phyloP scores from a whole-genome alignment of 2,113 vertebrate genomes.

The Python bivittatus region DNA sequence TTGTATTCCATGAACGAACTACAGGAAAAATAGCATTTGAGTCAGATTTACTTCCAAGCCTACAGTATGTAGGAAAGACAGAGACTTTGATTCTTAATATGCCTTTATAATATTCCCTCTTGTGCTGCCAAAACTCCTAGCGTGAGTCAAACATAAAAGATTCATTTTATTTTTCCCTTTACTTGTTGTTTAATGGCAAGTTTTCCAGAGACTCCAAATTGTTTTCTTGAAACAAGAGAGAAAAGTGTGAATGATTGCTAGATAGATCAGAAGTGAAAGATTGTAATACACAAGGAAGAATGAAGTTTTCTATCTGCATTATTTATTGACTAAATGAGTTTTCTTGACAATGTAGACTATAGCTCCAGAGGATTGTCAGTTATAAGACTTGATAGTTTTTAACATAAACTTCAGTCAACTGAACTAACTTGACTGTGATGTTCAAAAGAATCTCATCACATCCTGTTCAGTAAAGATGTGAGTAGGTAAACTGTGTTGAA shows the following conservation, averaged over 20 bases:
- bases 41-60: neutral
- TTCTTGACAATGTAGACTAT: neutral
- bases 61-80: neutral
- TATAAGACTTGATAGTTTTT: conserved; percentile 14
- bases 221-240: neutral
- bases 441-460: neutral
- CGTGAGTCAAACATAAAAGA: neutral
- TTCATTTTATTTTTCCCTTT: conserved; percentile 17
- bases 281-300: conserved; percentile 27
- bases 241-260: conserved; percentile 12
- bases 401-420: neutral
- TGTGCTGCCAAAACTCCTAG: neutral
- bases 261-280: neutral
- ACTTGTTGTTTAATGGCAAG: conserved; percentile 22
- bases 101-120: neutral
- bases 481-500: neutral
- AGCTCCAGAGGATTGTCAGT: conserved; percentile 10
- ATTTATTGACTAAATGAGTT: conserved; percentile 41
- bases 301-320: conserved; percentile 23
- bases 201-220: conserved; percentile 30
- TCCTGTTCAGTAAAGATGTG: neutral
- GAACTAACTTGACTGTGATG: conserved; percentile 1
- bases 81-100: neutral
- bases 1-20: neutral
- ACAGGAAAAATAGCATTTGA: neutral